Conservation (phyloP, 1,140 invertebrate genomes). For the Ericerus pela region DNA sequence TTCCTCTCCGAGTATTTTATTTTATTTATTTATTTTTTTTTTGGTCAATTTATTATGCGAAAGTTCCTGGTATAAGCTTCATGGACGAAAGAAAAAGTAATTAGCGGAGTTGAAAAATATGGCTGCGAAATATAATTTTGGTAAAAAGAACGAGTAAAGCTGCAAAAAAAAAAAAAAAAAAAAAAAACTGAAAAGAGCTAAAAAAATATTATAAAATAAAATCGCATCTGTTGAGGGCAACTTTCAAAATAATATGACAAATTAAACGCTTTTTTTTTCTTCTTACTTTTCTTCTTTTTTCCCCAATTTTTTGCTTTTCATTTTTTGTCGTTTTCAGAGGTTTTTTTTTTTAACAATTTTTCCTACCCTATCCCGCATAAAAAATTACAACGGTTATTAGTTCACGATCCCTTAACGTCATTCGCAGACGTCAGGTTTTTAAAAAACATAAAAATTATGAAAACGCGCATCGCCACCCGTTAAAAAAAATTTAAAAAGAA, state of each 20-base stretch:
- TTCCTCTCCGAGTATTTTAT: too few relatives aligned
- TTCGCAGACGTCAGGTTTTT: not conserved
- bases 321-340: not conserved
- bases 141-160: not conserved
- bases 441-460: too few relatives aligned
- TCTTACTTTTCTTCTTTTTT: not conserved
- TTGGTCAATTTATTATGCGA: too few relatives aligned
- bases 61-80: too few relatives aligned
- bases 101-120: conserved; percentile 5
- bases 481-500: too few relatives aligned
- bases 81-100: conserved; percentile 5
- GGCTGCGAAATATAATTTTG: conserved; percentile 7
- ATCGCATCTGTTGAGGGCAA: conserved; percentile 4
- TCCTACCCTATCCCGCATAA: not conserved
- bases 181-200: too few relatives aligned
- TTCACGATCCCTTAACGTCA: not conserved
- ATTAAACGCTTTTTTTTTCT: conserved; percentile 3
- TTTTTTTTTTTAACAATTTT: not conserved
- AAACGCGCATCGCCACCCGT: too few relatives aligned
- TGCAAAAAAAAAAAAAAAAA: not conserved
- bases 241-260: conserved; percentile 9
- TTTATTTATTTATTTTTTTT: too few relatives aligned
- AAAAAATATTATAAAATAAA: too few relatives aligned
- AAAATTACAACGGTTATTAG: not conserved
- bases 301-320: not conserved